Base-by-base conservation (phyloP, 1,140 invertebrate species). In the Planococcus citri region DNA sequence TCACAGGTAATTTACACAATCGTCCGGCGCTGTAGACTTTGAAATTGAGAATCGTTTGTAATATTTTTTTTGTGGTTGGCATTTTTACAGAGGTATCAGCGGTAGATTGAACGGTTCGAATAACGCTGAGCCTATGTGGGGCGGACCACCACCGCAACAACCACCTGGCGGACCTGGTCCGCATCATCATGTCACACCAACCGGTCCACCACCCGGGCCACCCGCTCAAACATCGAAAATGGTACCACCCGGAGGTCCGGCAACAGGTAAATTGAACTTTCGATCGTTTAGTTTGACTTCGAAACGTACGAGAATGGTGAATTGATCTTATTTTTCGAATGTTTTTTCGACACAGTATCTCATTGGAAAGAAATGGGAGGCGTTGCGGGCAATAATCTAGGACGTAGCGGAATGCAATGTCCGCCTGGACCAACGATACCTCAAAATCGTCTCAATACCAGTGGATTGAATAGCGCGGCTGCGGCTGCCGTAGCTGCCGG, bases 321-420 rank as follows among this genome's bases (percentile, higher is more conserved):
- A 17, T 12, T 69, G 20, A 41, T 51, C 22, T 25, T 20, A 10
- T 24, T 24, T 64, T 6, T 64, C 60, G 60, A 41, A 37, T 72
- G 68, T 72, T n/a, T n/a, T 68, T 68, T 72, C 22, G 60, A 24
- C 76, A 84, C 84, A 74, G 84, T 84, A 3, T 84, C 86, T 24
- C 86, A 88, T 72, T 90, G 88, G 88, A 88, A 88, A 75, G 87
- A 89, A 75, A 80, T 88, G 77, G 85, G 86, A 17, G 82, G 85
- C 70, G 79, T 81, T 27, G 68, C 61, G 20, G 77, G 76, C 68
- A 78, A 77, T 74, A 75, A 73, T 8, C 51, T 79, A 69, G 80
- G 77, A 71, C 78, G 81, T 61, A 81, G 80, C 74, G 81, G 79
- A 73, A 77, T 77, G 76, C 77, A 73, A 38, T 75, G 75, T 64